Evolutionary conservation across 92 coral and sea anemone genomes (phyloP).

Genomic region (Nematostella vectensis): DNA sequence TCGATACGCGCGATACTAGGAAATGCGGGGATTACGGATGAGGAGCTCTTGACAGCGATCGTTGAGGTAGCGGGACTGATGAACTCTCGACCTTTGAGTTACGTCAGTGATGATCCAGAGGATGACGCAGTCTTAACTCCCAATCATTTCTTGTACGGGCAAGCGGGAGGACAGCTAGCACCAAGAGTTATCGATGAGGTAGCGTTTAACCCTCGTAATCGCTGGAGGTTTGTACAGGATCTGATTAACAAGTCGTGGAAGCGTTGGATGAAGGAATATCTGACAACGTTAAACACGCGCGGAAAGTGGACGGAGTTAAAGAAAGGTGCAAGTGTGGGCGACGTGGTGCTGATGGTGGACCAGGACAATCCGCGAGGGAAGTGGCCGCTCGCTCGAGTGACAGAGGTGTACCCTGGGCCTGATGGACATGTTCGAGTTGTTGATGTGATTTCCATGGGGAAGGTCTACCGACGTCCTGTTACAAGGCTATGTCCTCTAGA

Average conservation of each 20-base stretch:
- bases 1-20: not conserved
- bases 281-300: not conserved
- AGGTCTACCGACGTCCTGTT: constrained; percentile 3
- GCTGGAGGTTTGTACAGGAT: not conserved
- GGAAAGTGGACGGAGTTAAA: constrained; percentile 4
- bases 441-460: not conserved
- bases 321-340: constrained; percentile 4
- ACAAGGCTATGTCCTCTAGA: not conserved
- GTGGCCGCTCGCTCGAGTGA: constrained; percentile 7
- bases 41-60: not conserved
- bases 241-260: not conserved
- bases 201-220: not conserved
- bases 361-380: constrained; percentile 4
- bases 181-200: not conserved
- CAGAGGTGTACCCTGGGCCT: constrained; percentile 11
- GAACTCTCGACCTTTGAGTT: too few relatives aligned
- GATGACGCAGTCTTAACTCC: too few relatives aligned
- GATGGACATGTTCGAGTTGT: constrained; percentile 14
- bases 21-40: not conserved
- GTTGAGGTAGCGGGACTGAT: too few relatives aligned
- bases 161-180: too few relatives aligned
- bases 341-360: constrained; percentile 6
- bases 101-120: too few relatives aligned
- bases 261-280: not conserved
- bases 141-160: too few relatives aligned